phyloP scores from a whole-genome alignment of 2,113 vertebrate genomes.

The Pantherophis guttatus region DNA sequence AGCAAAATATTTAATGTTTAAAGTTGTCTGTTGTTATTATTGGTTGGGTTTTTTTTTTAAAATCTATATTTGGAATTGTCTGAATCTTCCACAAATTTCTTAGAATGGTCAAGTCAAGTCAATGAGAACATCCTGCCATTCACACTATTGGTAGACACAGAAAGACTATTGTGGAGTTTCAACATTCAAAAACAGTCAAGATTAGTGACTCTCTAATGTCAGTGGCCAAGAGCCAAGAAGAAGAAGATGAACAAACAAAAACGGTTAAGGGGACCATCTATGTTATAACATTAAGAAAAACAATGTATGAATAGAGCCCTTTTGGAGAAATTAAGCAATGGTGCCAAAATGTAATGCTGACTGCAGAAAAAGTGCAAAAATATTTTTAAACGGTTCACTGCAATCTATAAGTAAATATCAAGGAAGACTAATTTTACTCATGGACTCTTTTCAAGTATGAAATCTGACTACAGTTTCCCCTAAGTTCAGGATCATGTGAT shows the following conservation, averaged over 20 bases:
- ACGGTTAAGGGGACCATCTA: constrained; percentile 16
- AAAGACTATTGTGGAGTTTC: constrained; percentile 13
- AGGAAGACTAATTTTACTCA: constrained; percentile 19
- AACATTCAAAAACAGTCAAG: constrained; percentile 26
- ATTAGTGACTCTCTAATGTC: constrained; percentile 24
- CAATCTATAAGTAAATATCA: constrained; percentile 16
- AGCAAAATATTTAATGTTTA: neutral
- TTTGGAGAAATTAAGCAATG: constrained; percentile 8
- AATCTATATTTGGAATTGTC: neutral
- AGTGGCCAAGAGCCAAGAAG: constrained; percentile 21
- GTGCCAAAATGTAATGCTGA: constrained; percentile 11
- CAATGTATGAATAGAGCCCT: neutral
- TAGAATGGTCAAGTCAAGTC: neutral
- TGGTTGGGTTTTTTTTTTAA: neutral
- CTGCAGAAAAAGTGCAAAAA: neutral
- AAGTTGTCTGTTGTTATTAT: neutral
- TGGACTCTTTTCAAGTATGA: constrained; percentile 27
- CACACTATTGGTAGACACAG: neutral
- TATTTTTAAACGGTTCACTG: constrained; percentile 15
- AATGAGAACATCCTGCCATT: neutral
- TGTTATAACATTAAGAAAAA: constrained; percentile 25
- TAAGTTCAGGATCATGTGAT: constrained; percentile 14
- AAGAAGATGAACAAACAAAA: constrained; percentile 11
- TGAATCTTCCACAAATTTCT: neutral
- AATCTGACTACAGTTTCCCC: constrained; percentile 15